phyloP scores from a whole-genome alignment of 2,113 vertebrate species.

The Ahaetulla prasina region DNA sequence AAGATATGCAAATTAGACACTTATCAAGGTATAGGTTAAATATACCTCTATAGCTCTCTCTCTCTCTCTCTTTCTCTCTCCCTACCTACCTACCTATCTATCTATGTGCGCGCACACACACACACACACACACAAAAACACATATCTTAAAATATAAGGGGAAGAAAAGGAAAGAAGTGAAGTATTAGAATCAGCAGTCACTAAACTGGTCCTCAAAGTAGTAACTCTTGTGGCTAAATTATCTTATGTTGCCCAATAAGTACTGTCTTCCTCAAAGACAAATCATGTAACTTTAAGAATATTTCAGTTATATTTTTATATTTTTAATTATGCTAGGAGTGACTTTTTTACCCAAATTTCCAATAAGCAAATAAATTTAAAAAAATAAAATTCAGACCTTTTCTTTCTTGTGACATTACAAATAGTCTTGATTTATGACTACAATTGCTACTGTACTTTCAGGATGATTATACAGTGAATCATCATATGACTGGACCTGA shows the following conservation, averaged over 20 bases:
- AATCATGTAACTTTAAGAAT: background rate
- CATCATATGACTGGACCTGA: background rate
- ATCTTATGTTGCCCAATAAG: background rate
- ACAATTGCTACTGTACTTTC: background rate
- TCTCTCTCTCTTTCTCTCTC: no score
- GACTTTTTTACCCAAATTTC: background rate
- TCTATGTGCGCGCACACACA: no score
- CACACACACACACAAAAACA: no score
- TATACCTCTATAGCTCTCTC: no score
- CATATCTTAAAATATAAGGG: background rate
- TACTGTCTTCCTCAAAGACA: background rate
- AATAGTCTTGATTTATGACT: background rate
- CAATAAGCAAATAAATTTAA: background rate
- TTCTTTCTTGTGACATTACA: background rate
- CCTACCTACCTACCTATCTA: no score
- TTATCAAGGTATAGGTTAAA: no score
- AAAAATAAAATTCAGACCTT: background rate
- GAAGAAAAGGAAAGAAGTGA: background rate
- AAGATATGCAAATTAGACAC: background rate
- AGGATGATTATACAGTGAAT: background rate
- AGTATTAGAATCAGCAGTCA: background rate
- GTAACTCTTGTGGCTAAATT: background rate
- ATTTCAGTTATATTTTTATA: background rate
- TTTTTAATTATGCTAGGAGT: background rate
- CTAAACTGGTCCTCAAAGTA: background rate